Percentiles rank a stretch among this genome's conserved stretches.
These are phyloP conservation scores for Syncerus caffer DNA, from an alignment of 2,797 vertebrate species.

Conservation along the genomic window DNA sequence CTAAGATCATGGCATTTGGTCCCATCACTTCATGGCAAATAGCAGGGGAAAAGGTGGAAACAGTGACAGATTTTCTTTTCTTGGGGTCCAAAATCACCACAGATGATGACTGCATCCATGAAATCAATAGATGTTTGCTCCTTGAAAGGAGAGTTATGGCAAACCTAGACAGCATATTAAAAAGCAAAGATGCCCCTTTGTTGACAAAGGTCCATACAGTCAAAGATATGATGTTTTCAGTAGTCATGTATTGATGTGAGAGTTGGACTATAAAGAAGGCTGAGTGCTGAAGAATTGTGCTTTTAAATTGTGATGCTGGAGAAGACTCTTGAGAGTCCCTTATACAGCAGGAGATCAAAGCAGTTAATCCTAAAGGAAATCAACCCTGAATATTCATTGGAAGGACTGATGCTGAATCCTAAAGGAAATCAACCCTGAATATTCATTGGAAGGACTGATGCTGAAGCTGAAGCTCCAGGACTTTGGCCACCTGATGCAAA, in stretches of 20 bases:
- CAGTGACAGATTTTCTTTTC: background rate
- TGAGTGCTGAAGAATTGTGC: background rate
- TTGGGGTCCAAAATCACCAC: background rate
- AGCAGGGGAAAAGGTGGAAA: background rate
- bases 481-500: background rate
- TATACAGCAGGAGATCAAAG: background rate
- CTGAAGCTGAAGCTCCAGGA: background rate
- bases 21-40: background rate
- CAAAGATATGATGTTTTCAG: background rate
- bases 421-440: background rate
- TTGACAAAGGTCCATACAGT: background rate
- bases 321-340: background rate
- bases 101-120: background rate
- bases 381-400: background rate
- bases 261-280: background rate
- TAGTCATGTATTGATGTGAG: background rate
- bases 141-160: background rate
- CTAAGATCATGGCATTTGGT: background rate
- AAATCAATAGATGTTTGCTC: background rate
- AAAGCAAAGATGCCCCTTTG: background rate
- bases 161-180: background rate
- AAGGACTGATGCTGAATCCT: background rate
- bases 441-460: background rate
- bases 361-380: background rate
- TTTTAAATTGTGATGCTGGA: background rate